These are phyloP conservation scores for Apogon talboti DNA, from an alignment of 2,797 vertebrate species.

Conservation along the genomic window DNA sequence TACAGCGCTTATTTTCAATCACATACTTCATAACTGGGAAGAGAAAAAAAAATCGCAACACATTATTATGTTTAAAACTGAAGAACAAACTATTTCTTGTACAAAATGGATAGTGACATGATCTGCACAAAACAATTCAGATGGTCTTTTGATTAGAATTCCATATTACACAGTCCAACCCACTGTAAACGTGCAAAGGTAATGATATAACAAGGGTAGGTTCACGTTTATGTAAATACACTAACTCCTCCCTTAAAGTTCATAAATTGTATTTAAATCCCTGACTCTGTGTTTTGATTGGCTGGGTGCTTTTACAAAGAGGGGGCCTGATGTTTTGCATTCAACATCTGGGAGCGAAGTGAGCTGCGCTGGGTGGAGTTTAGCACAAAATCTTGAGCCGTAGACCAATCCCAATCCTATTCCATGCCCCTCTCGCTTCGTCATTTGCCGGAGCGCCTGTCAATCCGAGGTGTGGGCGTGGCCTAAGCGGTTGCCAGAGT, in stretches of 20 bases:
- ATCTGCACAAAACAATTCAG: too few relatives aligned
- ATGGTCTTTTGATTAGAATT: too few relatives aligned
- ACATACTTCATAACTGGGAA: too few relatives aligned
- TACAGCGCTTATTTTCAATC: too few relatives aligned
- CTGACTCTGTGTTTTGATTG: slow-evolving; percentile 57
- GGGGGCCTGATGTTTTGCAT: slow-evolving; percentile 30
- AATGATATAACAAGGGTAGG: background rate
- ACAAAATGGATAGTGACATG: too few relatives aligned
- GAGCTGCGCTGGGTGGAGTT: slow-evolving; percentile 32
- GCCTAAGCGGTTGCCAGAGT: slow-evolving; percentile 37
- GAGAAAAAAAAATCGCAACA: too few relatives aligned
- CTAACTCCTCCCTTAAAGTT: slow-evolving; percentile 31
- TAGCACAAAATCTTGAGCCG: background rate
- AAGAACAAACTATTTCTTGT: too few relatives aligned
- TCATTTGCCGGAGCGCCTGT: slow-evolving; percentile 69
- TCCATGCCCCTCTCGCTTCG: rapidly evolving
- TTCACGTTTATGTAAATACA: slow-evolving; percentile 8
- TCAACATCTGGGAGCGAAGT: slow-evolving; percentile 76
- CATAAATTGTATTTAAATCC: slow-evolving; percentile 51
- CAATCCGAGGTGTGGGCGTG: slow-evolving; percentile 67
- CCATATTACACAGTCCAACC: too few relatives aligned
- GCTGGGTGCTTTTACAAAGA: slow-evolving; percentile 14
- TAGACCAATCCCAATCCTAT: slow-evolving; percentile 44
- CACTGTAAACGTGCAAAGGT: background rate
- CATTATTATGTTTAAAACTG: too few relatives aligned